These are phyloP conservation scores for Sitta europaea DNA, from an alignment of 2,113 vertebrate genomes.

Conservation along the genomic window DNA sequence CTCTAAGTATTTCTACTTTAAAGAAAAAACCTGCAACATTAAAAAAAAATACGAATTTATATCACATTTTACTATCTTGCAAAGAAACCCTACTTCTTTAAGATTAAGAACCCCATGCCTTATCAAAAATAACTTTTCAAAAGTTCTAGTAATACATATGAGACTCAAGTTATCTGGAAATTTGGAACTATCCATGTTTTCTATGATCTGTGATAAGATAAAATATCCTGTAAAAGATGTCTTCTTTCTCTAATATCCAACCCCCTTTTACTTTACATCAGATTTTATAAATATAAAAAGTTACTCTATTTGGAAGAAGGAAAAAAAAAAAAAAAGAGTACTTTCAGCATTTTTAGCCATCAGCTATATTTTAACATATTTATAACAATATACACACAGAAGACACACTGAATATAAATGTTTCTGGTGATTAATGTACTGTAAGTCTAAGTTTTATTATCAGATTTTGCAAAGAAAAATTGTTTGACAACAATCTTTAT, in stretches of 20 bases:
- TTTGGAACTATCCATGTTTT: not conserved
- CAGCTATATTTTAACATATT: not conserved
- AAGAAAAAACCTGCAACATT: not conserved
- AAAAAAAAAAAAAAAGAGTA: too few relatives aligned
- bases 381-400: not conserved
- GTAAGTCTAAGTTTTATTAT: not conserved
- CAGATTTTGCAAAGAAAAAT: not conserved
- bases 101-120: not conserved
- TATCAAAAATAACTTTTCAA: not conserved
- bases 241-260: not conserved
- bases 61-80: not conserved
- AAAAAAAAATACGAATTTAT: not conserved
- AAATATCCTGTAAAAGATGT: not conserved
- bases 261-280: not conserved
- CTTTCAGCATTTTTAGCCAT: not conserved
- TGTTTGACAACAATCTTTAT: not conserved
- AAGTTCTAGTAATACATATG: not conserved
- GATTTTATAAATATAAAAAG: not conserved
- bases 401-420: not conserved
- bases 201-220: not conserved
- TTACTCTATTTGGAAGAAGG: not conserved
- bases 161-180: not conserved
- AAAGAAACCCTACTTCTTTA: not conserved
- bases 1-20: not conserved
- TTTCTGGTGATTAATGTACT: not conserved